Conservation (phyloP, 2,797 vertebrate species). For the Protosalanx chinensis region DNA sequence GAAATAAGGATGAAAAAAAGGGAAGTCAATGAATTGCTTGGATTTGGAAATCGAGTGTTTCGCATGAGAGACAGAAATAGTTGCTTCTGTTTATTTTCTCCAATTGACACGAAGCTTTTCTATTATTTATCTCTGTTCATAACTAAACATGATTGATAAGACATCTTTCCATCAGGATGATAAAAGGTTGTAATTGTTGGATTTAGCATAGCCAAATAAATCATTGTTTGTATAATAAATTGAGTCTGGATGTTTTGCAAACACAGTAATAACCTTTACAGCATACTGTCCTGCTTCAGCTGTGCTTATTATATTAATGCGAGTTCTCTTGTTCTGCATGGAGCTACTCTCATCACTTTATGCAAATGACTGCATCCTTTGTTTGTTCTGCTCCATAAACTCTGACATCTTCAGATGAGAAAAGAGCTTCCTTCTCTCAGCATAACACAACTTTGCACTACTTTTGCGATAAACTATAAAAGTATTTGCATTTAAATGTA, state of each 20-base stretch:
- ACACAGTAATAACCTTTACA: constrained; percentile 42
- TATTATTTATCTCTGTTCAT: constrained; percentile 21
- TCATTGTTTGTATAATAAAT: constrained; percentile 35
- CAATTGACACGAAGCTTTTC: not conserved
- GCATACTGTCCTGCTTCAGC: constrained; percentile 21
- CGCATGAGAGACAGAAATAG: not conserved
- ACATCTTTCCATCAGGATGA: constrained; percentile 36
- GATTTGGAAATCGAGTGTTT: not conserved
- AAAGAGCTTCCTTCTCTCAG: constrained; percentile 46
- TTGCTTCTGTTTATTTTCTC: not conserved
- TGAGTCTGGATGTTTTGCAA: constrained; percentile 34
- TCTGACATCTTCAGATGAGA: constrained; percentile 47
- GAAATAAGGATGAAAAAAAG: not conserved
- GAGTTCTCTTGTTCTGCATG: constrained; percentile 59
- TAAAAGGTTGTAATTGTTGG: constrained; percentile 37
- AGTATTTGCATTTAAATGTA: constrained; percentile 5
- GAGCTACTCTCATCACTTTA: constrained; percentile 67
- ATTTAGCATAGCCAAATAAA: constrained; percentile 41
- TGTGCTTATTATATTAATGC: constrained; percentile 48
- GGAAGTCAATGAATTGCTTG: not conserved
- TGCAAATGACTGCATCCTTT: constrained; percentile 66
- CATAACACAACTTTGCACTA: constrained; percentile 39
- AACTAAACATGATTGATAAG: constrained; percentile 53
- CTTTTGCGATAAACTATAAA: constrained; percentile 38
- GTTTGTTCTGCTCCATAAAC: constrained; percentile 65